Conservation (phyloP, 2,797 vertebrate species). For the Siniperca obscura region DNA sequence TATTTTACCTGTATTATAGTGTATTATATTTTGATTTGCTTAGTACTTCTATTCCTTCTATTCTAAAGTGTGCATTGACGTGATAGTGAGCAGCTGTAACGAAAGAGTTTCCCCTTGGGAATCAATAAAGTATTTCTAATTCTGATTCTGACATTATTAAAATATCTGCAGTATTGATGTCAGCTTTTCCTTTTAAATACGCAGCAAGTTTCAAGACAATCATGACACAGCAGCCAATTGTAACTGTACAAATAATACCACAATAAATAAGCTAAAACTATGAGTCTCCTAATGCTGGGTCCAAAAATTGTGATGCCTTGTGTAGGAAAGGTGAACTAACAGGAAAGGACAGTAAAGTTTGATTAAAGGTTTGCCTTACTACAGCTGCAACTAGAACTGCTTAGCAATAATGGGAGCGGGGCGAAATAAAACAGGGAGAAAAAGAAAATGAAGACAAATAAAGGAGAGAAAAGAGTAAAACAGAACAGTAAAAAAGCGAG, state of each 20-base stretch:
- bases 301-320: background rate
- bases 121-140: no score
- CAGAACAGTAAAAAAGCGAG: conserved; percentile 49
- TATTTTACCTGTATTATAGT: no score
- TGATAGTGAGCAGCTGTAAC: no score
- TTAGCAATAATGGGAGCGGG: background rate
- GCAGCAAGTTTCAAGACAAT: background rate
- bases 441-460: conserved; percentile 14
- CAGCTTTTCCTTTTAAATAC: background rate
- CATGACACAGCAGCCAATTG: background rate
- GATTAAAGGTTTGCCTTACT: conserved; percentile 19
- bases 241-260: background rate
- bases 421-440: background rate
- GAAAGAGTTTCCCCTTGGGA: no score
- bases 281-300: background rate
- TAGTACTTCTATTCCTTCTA: no score
- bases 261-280: conserved; percentile 12
- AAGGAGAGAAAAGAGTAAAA: conserved; percentile 43
- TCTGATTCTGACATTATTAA: background rate
- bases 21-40: no score
- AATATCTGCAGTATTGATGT: background rate
- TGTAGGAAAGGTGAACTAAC: conserved; percentile 11
- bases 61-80: no score
- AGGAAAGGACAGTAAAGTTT: conserved; percentile 13
- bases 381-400: conserved; percentile 17